These are phyloP conservation scores for Felis catus DNA, from an alignment of 2,113 vertebrate genomes.

Conservation along the genomic window DNA sequence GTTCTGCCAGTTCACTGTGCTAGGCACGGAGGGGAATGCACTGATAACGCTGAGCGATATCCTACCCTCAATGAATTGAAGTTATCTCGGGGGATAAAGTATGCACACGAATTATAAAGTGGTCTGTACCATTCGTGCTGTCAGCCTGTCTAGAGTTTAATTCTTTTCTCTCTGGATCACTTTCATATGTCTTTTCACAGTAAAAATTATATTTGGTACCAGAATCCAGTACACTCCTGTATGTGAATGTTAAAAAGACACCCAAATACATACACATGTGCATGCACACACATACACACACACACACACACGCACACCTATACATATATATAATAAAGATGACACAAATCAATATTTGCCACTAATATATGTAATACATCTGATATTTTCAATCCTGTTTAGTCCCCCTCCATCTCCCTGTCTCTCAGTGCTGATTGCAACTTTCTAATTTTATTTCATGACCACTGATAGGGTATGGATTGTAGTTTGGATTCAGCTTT, in stretches of 20 bases:
- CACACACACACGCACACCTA: background rate
- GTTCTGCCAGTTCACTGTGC: fast-evolving
- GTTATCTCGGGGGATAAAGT: background rate
- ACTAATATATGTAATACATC: background rate
- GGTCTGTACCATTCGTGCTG: background rate
- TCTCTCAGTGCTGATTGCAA: background rate
- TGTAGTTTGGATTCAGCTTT: background rate
- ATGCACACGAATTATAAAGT: background rate
- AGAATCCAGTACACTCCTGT: background rate
- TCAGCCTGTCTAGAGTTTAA: background rate
- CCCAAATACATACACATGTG: too few relatives aligned
- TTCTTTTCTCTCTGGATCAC: background rate
- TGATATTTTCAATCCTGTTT: background rate
- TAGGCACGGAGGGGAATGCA: background rate
- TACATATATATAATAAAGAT: background rate
- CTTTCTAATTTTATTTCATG: background rate
- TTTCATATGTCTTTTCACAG: background rate
- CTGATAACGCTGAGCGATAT: background rate
- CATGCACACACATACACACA: background rate
- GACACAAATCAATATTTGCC: background rate
- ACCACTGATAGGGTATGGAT: background rate
- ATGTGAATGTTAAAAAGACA: background rate
- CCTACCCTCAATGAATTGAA: background rate
- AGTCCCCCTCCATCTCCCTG: too few relatives aligned
- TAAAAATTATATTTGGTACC: background rate